A percentile compares a stretch with the other conserved stretches of the same genome.
Conservation (phyloP, 2,797 vertebrate species). For the Trichosurus vulpecula region DNA sequence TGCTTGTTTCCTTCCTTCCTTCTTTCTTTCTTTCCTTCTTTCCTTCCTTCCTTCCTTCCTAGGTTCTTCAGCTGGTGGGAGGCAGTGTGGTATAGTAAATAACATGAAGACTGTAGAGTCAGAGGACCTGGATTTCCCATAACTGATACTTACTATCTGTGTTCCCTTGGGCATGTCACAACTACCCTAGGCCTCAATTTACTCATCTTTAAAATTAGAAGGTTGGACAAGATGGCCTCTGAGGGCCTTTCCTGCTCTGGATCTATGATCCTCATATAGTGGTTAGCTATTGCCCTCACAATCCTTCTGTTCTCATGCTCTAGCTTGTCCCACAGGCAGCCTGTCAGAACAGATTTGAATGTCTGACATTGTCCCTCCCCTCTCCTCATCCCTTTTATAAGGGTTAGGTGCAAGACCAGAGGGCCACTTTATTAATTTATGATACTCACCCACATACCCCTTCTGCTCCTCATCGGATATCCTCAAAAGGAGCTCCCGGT, state of each 20-base stretch:
- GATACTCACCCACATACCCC: slow-evolving; percentile 88
- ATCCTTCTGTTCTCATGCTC: not conserved
- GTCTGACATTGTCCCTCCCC: not conserved
- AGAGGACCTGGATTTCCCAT: not conserved
- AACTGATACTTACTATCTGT: not conserved
- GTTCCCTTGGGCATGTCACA: not conserved
- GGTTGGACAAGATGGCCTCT: not conserved
- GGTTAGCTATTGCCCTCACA: not conserved
- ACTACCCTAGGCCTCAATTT: not conserved
- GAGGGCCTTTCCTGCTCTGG: not conserved
- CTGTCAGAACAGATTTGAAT: not conserved
- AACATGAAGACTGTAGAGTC: not conserved
- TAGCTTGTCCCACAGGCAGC: not conserved
- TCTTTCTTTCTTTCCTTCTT: not conserved
- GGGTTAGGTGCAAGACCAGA: not conserved
- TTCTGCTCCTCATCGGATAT: slow-evolving; percentile 88
- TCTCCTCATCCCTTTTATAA: not conserved
- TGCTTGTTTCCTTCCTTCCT: not conserved
- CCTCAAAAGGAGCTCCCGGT: slow-evolving; percentile 91
- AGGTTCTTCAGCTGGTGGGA: not conserved
- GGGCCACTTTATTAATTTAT: not conserved
- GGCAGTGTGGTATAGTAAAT: not conserved
- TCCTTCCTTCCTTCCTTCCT: not conserved
- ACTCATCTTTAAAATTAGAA: not conserved
- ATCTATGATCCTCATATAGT: not conserved